phyloP scores from a whole-genome alignment of 2,888 invertebrate genomes.

The Holacanthella duospinosa region DNA sequence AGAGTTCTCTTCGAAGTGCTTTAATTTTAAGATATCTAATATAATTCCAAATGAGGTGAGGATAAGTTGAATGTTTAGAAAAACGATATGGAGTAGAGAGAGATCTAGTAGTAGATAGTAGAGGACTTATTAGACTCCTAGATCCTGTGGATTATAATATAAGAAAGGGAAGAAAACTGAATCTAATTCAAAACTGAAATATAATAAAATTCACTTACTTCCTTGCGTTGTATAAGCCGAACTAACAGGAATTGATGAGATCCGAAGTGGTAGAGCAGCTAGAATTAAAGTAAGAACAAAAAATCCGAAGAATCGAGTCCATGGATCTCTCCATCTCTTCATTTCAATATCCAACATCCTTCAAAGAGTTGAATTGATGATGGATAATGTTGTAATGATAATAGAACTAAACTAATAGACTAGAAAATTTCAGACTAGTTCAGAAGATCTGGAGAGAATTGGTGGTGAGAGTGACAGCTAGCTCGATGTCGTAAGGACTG shows the following conservation, averaged over 20 bases:
- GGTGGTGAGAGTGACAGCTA: background rate
- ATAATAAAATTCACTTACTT: too few species aligned
- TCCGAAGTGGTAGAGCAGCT: slow-evolving; percentile 23
- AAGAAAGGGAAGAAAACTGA: background rate
- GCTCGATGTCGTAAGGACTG: background rate
- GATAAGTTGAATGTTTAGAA: background rate
- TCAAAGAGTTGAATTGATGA: background rate
- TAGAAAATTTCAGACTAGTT: too few species aligned
- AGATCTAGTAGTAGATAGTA: too few species aligned
- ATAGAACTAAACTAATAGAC: background rate
- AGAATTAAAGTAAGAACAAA: slow-evolving; percentile 17
- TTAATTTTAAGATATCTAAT: background rate
- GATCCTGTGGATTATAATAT: too few species aligned
- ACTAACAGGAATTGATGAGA: slow-evolving; percentile 16
- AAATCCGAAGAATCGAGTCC: slow-evolving; percentile 14
- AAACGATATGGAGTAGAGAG: background rate
- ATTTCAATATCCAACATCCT: background rate
- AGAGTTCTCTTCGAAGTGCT: background rate
- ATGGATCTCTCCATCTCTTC: slow-evolving; percentile 4
- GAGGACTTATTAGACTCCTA: too few species aligned
- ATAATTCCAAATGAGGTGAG: background rate
- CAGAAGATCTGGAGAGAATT: too few species aligned
- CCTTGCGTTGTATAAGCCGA: too few species aligned
- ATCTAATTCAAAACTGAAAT: background rate
- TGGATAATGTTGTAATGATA: background rate